A percentile compares a stretch with the other conserved stretches of the same genome.
Evolutionary conservation across 2,888 invertebrate genomes (phyloP).

Genomic region (Ptycholaimellus sp.): DNA sequence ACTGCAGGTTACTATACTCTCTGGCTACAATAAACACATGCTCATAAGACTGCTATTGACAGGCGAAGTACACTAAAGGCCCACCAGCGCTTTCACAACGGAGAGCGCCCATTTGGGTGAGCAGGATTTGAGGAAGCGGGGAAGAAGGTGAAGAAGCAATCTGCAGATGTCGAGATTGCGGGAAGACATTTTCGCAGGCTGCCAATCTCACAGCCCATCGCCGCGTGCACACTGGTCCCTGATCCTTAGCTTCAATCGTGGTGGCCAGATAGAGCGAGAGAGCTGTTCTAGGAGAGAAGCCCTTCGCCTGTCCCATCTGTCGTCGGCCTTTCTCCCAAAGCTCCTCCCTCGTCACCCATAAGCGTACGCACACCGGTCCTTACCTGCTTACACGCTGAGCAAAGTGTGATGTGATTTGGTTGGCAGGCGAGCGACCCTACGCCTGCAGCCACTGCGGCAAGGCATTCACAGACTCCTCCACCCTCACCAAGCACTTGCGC

Average conservation of each 20-base stretch:
- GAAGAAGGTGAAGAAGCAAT: background rate
- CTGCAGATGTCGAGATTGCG: slow-evolving; percentile 33
- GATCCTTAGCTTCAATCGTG: background rate
- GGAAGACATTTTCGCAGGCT: slow-evolving; percentile 50
- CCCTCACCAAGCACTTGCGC: slow-evolving; percentile 78
- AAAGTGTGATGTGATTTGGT: background rate
- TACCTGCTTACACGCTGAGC: no score
- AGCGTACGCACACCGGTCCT: slow-evolving; percentile 93
- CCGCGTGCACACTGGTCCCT: slow-evolving; percentile 43
- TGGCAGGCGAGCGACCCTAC: slow-evolving; percentile 53
- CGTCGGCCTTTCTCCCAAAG: slow-evolving; percentile 83
- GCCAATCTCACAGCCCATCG: slow-evolving; percentile 94
- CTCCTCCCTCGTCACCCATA: slow-evolving; percentile 83
- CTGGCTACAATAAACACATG: no score
- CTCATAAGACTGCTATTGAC: no score
- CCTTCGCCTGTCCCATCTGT: slow-evolving; percentile 87
- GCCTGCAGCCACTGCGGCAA: slow-evolving; percentile 84
- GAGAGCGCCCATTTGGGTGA: slow-evolving; percentile 54
- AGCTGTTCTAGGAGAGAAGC: slow-evolving; percentile 64
- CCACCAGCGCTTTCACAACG: slow-evolving; percentile 79
- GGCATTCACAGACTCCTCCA: slow-evolving; percentile 93
- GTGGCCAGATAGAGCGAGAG: background rate
- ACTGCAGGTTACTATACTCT: no score
- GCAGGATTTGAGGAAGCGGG: slow-evolving; percentile 8
- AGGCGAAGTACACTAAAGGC: slow-evolving; percentile 50